Base-by-base conservation (phyloP, 2,113 vertebrate species). In the Ictalurus furcatus region DNA sequence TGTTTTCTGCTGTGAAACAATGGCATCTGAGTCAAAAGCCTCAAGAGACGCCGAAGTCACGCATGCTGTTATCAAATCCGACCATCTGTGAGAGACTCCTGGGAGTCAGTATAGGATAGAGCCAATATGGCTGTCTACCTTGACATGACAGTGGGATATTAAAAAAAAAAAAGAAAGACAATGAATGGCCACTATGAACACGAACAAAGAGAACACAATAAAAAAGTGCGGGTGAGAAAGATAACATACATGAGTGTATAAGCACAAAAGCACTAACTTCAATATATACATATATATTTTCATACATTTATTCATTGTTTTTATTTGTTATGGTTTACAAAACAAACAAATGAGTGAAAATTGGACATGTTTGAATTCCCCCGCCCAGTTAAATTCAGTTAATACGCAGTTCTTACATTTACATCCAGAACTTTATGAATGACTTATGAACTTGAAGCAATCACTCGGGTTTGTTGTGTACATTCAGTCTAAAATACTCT, bases 51-150 rank as follows among this genome's bases (percentile, higher is more conserved):
- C 23, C 13, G 21, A n/a, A 44, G 65, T 54, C 34, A 65, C 9
- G 59, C 65, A 7, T 14, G 59, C 88, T 58, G 48, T 40, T 59
- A 89, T 85, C 48, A 44, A n/a, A 56, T 78, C n/a, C 71, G 12
- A 52, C 73, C 88, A 85, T 89, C 88, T 89, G 88, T 12, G 13
- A 78, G 44, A 30, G 73, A 34, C 83, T 80, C 71, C 48, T 2
- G 52, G 74, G 88, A 80, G 40, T 80, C 61, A 11, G 11, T 21
- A 5, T 28, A 85, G 52, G 40, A 89, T 65, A 8, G 44, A 56
- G 73, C 6, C 83, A 85, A 85, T 89, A 89, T 89, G 88, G 88
- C 88, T 21, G 61, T 25, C 44, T 58, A 19, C 61, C 67, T 23
- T 85, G 88, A 89, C 74, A 67, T 85, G 84, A 40, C 84, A 79